Evolutionary conservation across 2,797 vertebrate species (phyloP).

Genomic region (Lagodon rhomboides): DNA sequence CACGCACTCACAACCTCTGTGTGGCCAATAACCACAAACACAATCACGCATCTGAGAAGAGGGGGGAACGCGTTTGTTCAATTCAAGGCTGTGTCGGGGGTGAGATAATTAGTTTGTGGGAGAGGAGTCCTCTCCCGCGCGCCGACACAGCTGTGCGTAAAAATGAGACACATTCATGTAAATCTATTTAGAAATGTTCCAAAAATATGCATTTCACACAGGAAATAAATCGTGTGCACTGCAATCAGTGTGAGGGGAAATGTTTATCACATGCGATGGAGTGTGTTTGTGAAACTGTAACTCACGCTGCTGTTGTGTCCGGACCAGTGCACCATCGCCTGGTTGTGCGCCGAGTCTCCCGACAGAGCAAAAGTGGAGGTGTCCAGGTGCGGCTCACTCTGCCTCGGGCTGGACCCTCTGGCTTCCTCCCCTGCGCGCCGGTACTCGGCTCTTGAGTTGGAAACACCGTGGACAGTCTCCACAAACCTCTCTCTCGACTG

Average conservation of each 20-base stretch:
- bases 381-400: slow-evolving; percentile 88
- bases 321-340: slow-evolving; percentile 98
- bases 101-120: slow-evolving; percentile 3
- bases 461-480: slow-evolving; percentile 73
- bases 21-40: not conserved
- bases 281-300: slow-evolving; percentile 68
- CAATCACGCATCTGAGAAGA: not conserved
- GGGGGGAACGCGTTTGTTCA: not conserved
- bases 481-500: slow-evolving; percentile 55
- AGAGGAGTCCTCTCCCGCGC: slow-evolving; percentile 8
- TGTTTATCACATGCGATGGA: not conserved
- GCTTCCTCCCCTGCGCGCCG: slow-evolving; percentile 84
- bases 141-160: slow-evolving; percentile 71
- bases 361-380: slow-evolving; percentile 93
- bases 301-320: slow-evolving; percentile 97
- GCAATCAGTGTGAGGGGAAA: not conserved
- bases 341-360: slow-evolving; percentile 95
- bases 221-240: not conserved
- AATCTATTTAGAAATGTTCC: not conserved
- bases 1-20: slow-evolving; percentile 1
- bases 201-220: not conserved
- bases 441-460: slow-evolving; percentile 80
- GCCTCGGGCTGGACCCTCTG: slow-evolving; percentile 77
- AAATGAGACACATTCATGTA: slow-evolving; percentile 23
- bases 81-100: not conserved